Percentiles rank a stretch among this genome's conserved stretches.
Evolutionary conservation across 2,888 invertebrate species (phyloP).

Genomic region (Nemurella pictetii): DNA sequence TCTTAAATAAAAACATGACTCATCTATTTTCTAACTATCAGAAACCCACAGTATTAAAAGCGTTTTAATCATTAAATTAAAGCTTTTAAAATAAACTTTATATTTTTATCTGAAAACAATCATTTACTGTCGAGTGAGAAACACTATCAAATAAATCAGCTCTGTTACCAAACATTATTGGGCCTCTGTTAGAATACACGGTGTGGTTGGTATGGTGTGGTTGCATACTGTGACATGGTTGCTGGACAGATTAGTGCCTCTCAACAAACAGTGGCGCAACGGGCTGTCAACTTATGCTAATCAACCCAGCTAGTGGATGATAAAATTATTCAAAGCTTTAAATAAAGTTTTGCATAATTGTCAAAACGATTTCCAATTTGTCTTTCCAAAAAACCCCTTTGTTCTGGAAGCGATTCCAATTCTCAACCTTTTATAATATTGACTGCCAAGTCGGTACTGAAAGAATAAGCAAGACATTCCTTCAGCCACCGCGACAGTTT

Average conservation of each 20-base stretch:
- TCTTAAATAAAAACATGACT: background rate
- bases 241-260: background rate
- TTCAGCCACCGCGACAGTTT: no score
- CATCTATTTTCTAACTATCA: background rate
- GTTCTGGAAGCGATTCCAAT: no score
- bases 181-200: background rate
- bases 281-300: no score
- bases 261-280: background rate
- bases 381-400: no score
- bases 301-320: no score
- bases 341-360: no score
- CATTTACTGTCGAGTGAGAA: conserved; percentile 19
- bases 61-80: conserved; percentile 27
- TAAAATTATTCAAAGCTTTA: no score
- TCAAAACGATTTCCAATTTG: no score
- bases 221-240: background rate
- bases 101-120: conserved; percentile 24
- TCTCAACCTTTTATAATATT: no score
- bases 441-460: no score
- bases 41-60: conserved; percentile 7
- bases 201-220: background rate
- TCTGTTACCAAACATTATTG: background rate
- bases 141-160: conserved; percentile 7
- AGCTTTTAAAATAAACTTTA: conserved; percentile 24
- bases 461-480: no score